Base-by-base conservation (phyloP, 92 coral and sea anemone genomes). In the Palythoa grandis region DNA sequence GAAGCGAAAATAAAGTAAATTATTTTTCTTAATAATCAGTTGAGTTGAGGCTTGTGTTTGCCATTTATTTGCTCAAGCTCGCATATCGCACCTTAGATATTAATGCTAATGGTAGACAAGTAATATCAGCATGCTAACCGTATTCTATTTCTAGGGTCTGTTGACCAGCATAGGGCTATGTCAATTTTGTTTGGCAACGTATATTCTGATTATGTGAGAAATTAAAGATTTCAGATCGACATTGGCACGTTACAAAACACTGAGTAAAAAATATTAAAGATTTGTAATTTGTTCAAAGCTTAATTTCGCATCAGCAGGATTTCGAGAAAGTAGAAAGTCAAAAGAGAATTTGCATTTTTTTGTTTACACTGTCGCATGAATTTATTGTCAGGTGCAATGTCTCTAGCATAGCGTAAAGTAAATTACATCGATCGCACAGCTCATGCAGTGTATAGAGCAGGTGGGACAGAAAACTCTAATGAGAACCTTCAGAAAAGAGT, bases 271-370 rank as follows among this genome's bases (percentile, higher is more conserved):
- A 22, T 60, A 15, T 7, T 4, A 60, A 5, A 14, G 66, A 60
- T 14, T 1, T 3, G 14, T 15, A 0, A 15, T 60, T 60, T 60
- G 7, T 12, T 15, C 0, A 60, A 60, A 60, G 16, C 66, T 60
- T 2, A 2, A 14, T 5, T 60, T 3, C 22, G 1, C 1, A 29
- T 16, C 16, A 7, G 22, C 22, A 60, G 66, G 6, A 14, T 60
- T 60, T 60, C 20, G 22, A 15, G 22, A 12, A 15, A 15, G 66
- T 15, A 60, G 19, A 58, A 61, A 61, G 23, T 9, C 25, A 19
- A 63, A 63, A 20, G 24, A 63, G 69, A 63, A 63, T 63, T 63
- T 63, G 69, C 69, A 63, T 63, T 63, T 63, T 63, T 5, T 63
- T 23, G 22, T 63, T 22, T 63, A 19, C 22, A 20, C 69, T 63